phyloP scores from a whole-genome alignment of 2,113 vertebrate species.

The Mobula birostris region DNA sequence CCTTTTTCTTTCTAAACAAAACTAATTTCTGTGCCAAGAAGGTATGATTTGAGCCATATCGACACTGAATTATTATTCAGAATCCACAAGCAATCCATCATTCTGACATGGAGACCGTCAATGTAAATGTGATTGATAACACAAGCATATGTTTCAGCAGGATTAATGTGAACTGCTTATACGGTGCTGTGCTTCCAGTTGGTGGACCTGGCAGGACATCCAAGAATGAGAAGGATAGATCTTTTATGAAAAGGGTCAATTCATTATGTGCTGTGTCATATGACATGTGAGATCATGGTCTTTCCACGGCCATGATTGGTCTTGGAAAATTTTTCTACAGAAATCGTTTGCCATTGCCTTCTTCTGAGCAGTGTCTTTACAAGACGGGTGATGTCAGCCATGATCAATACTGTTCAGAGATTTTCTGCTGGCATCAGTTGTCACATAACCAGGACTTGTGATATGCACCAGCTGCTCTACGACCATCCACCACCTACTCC shows the following conservation, averaged over 20 bases:
- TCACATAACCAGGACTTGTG: too few relatives aligned
- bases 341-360: too few relatives aligned
- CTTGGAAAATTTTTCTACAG: too few relatives aligned
- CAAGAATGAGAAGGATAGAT: neutral
- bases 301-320: too few relatives aligned
- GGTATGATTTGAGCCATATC: neutral
- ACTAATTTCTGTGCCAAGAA: neutral
- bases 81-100: neutral
- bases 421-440: too few relatives aligned
- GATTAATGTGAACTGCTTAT: neutral
- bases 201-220: neutral
- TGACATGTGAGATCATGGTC: too few relatives aligned
- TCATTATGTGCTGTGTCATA: too few relatives aligned
- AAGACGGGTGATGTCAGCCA: too few relatives aligned
- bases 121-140: conserved; percentile 30
- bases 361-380: too few relatives aligned
- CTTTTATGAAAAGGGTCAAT: neutral
- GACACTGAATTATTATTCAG: neutral
- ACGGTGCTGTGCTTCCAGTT: neutral
- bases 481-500: too few relatives aligned
- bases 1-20: neutral
- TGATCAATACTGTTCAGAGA: too few relatives aligned
- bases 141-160: neutral
- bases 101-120: neutral
- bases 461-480: too few relatives aligned